Percentiles rank a stretch among this genome's conserved stretches.
phyloP scores from a whole-genome alignment of 2,113 vertebrate species.

The Lagenorhynchus albirostris region DNA sequence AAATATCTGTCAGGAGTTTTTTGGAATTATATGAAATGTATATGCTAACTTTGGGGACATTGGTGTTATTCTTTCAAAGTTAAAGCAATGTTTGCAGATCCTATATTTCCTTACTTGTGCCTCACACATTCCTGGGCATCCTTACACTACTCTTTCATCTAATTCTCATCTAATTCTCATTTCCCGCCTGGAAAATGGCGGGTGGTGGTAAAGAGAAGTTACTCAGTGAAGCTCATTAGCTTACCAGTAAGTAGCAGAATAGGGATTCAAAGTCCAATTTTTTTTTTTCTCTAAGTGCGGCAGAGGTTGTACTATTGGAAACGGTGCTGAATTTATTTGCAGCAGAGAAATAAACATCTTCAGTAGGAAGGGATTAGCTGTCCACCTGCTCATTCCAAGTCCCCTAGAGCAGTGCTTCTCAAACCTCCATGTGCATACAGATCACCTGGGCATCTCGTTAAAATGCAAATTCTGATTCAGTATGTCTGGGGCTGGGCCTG shows the following conservation, averaged over 20 bases:
- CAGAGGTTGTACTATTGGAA: background rate
- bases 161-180: no score
- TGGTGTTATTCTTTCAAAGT: background rate
- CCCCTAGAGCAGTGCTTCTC: background rate
- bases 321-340: background rate
- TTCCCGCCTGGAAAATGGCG: background rate
- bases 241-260: background rate
- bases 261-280: background rate
- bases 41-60: background rate
- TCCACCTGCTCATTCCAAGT: slow-evolving; percentile 5
- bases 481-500: no score
- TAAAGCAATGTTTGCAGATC: background rate
- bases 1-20: background rate
- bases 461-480: background rate
- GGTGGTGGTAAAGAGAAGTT: background rate
- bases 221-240: background rate
- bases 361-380: slow-evolving; percentile 4
- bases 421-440: accelerated
- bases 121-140: no score
- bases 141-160: background rate
- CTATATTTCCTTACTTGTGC: background rate
- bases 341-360: slow-evolving; percentile 4
- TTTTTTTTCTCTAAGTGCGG: background rate
- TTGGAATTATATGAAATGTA: background rate
- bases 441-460: background rate